Evolutionary conservation across 2,888 invertebrate species (phyloP), one percentile per base, ranked within the genome.

Genomic region (Apamea monoglypha): DNA sequence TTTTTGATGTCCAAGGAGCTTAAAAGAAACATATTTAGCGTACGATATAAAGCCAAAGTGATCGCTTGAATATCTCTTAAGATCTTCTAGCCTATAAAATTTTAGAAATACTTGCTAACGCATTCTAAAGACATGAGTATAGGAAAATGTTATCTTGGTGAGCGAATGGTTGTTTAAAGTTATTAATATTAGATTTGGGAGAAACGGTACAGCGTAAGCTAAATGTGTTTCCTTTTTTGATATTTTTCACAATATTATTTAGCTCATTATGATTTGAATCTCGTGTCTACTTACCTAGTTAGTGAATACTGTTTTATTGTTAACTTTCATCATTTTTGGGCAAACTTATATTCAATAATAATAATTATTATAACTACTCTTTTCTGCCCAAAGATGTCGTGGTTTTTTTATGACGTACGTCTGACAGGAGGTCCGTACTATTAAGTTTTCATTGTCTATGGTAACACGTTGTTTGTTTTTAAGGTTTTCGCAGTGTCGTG

Each of bases 401-500:
- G 56, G 56, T 74, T 81, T 84, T 69, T 88, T 82, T 77, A 69
- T 75, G 89, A 67, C 78, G 82, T 83, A 85, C 81, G 88, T 83
- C 89, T 90, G 81, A 87, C 80, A 87, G 84, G 78, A 86, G 88
- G 90, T 88, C 92, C 92, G 90, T 92, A 81, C 74, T 81, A 92
- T 95, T 95, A 94, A 94, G 94, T 96, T 96, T 95, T 93, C 91
- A 94, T 93, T 95, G 93, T 94, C 92, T 95, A 94, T 93, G 85
- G 87, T 90, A 81, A 80, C 77, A 88, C 81, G 92, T 93, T 93
- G 86, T 86, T 94, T 93, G 89, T 92, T 94, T 92, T 91, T 92
- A 93, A 89, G 90, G 68, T 74, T 88, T 81, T 87, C 85, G 88
- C 85, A 79, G 81, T 88, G 84, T 90, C 82, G 90, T 91, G 89